These are phyloP conservation scores for Marmota flaviventris DNA, from an alignment of 2,113 vertebrate genomes.

Conservation along the genomic window DNA sequence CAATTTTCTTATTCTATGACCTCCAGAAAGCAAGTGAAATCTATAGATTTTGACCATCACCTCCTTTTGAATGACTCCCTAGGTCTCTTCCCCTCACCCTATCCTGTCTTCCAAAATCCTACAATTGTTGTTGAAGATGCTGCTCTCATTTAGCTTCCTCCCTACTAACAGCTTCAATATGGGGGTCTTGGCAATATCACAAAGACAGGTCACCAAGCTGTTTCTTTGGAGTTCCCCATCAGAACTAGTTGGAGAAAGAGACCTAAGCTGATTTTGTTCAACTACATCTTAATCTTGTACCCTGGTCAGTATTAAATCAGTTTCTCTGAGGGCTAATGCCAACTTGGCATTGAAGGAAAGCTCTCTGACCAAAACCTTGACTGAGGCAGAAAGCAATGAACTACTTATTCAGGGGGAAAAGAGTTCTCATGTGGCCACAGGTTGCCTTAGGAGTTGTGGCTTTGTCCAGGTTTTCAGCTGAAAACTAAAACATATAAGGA, in stretches of 20 bases:
- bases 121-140: not conserved
- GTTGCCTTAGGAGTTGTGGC: not conserved
- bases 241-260: not conserved
- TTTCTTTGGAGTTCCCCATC: not conserved
- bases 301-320: conserved; percentile 38
- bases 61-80: not conserved
- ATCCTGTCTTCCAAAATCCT: not conserved
- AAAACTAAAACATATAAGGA: conserved; percentile 1
- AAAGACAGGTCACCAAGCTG: not conserved
- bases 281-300: not conserved
- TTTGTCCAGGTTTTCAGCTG: conserved; percentile 65
- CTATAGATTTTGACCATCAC: not conserved
- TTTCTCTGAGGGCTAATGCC: not conserved
- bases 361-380: conserved; percentile 37
- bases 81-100: not conserved
- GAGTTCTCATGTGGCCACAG: conserved; percentile 45
- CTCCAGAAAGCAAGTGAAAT: not conserved
- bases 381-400: not conserved
- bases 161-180: not conserved
- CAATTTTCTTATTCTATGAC: not conserved
- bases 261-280: not conserved
- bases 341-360: conserved; percentile 9
- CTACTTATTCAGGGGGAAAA: conserved; percentile 41
- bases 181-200: not conserved
- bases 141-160: not conserved